Conservation (phyloP, 2,888 invertebrate genomes). For the Caenorhabditis afra region DNA sequence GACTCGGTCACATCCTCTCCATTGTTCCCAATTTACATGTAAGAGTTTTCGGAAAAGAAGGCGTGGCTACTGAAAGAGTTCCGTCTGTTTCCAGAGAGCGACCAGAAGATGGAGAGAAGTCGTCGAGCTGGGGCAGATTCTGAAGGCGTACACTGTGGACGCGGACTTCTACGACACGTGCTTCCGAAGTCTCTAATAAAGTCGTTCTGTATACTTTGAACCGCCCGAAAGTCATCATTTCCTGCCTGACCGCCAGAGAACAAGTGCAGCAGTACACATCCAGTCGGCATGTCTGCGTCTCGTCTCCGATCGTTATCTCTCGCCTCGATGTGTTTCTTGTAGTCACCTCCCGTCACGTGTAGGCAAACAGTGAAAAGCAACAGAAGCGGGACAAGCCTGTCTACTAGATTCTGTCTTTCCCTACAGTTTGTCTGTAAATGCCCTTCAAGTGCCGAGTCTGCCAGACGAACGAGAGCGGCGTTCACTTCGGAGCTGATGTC, state of each 20-base stretch:
- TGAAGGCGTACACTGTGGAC: background rate
- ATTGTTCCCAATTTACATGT: constrained; percentile 11
- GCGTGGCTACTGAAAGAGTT: background rate
- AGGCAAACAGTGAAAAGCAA: constrained; percentile 9
- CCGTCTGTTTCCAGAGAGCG: background rate
- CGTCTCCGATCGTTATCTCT: background rate
- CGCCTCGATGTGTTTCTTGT: constrained; percentile 10
- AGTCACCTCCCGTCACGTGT: constrained; percentile 11
- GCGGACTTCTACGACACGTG: background rate
- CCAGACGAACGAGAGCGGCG: constrained; percentile 1
- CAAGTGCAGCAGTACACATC: constrained; percentile 8
- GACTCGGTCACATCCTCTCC: constrained; percentile 10
- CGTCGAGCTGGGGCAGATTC: background rate
- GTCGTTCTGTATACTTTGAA: constrained; percentile 1
- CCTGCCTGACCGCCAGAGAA: constrained; percentile 1
- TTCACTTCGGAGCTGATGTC: constrained; percentile 12
- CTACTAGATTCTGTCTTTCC: background rate
- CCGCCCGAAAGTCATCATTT: constrained; percentile 10
- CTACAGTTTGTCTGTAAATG: background rate
- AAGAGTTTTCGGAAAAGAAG: background rate
- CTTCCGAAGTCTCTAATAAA: background rate
- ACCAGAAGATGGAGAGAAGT: background rate
- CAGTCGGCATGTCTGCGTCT: constrained; percentile 3
- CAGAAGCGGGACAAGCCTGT: background rate
- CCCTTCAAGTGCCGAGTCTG: constrained; percentile 1